Percentiles rank a stretch among this genome's conserved stretches.
These are phyloP conservation scores for Notiomystis cincta DNA, from an alignment of 2,113 vertebrate species.

Conservation along the genomic window DNA sequence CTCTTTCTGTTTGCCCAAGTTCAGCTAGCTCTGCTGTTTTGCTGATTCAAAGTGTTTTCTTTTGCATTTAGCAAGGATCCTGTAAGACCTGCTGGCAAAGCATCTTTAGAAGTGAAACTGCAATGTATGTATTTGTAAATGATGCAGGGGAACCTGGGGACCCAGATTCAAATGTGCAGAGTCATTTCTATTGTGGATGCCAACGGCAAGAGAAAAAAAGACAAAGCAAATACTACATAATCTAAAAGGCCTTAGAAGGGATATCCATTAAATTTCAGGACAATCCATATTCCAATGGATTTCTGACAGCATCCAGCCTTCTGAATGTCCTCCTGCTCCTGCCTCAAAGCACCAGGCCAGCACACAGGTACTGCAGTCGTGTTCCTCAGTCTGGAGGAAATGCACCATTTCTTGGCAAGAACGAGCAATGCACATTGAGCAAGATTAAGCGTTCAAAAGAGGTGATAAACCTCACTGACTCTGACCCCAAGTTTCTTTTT, in stretches of 20 bases:
- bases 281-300: neutral
- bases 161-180: neutral
- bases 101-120: neutral
- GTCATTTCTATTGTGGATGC: neutral
- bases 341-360: neutral
- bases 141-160: neutral
- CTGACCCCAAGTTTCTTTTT: neutral
- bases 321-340: neutral
- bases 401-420: neutral
- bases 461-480: neutral
- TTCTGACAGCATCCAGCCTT: neutral
- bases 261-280: neutral
- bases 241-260: neutral
- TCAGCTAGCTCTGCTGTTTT: neutral
- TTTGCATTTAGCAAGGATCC: neutral
- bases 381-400: neutral
- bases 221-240: neutral
- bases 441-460: neutral
- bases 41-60: neutral
- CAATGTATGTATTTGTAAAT: neutral
- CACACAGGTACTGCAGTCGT: accelerated
- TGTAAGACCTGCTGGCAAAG: neutral
- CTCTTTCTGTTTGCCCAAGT: neutral
- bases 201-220: neutral
- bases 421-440: accelerated